A percentile compares a stretch with the other conserved stretches of the same genome.
phyloP scores from a whole-genome alignment of 2,797 vertebrate species.

The Okamejei kenojei region DNA sequence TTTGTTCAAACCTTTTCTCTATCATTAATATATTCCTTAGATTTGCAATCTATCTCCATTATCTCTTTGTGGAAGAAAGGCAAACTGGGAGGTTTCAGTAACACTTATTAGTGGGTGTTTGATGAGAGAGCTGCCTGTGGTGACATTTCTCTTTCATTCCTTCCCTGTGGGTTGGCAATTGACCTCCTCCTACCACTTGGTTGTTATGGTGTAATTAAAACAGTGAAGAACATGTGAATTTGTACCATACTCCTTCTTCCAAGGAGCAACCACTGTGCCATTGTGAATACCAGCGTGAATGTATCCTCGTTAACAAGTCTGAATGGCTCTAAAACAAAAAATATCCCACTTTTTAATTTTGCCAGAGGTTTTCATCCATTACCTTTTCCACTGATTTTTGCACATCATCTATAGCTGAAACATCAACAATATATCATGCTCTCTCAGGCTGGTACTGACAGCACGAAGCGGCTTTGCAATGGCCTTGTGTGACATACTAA shows the following conservation, averaged over 20 bases:
- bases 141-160: not conserved
- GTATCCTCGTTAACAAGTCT: not conserved
- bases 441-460: not conserved
- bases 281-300: no score
- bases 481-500: not conserved
- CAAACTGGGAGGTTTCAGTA: not conserved
- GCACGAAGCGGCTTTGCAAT: not conserved
- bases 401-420: not conserved
- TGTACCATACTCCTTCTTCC: not conserved
- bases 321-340: not conserved
- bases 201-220: not conserved
- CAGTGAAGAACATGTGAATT: not conserved
- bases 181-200: not conserved
- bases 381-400: not conserved
- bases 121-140: not conserved
- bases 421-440: not conserved
- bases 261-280: not conserved
- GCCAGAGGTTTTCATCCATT: not conserved
- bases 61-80: not conserved
- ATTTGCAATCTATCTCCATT: not conserved
- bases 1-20: not conserved
- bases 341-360: not conserved
- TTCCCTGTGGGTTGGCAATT: conserved; percentile 11
- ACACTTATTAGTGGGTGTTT: not conserved
- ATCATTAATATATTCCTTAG: not conserved